phyloP scores from a whole-genome alignment of 2,113 vertebrate species.

The Myiozetetes cayanensis region DNA sequence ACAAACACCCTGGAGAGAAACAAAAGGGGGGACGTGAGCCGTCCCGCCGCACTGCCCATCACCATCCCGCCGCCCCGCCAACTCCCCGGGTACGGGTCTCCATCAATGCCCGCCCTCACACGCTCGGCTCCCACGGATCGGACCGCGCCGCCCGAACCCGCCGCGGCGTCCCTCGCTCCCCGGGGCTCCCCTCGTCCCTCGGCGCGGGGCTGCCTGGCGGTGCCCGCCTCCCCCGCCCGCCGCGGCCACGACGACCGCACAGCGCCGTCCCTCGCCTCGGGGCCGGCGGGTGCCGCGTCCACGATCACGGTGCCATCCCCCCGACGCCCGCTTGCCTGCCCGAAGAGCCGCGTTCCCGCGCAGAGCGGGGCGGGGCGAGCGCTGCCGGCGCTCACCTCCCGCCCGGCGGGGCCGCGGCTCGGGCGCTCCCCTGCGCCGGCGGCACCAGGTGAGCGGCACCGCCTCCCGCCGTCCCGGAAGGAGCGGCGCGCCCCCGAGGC shows the following conservation, averaged over 20 bases:
- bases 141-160: neutral
- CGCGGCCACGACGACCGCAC: neutral
- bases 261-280: neutral
- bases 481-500: neutral
- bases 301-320: neutral
- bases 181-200: neutral
- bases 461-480: constrained; percentile 33
- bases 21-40: constrained; percentile 19
- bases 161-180: neutral
- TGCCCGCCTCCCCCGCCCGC: neutral
- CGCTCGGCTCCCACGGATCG: neutral
- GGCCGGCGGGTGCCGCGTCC: no score
- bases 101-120: neutral
- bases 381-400: neutral
- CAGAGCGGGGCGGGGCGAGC: neutral
- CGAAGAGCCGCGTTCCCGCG: neutral
- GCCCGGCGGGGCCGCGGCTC: neutral
- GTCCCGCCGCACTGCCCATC: neutral
- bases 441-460: constrained; percentile 40
- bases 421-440: neutral
- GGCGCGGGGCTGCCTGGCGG: neutral
- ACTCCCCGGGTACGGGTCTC: neutral
- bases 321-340: neutral
- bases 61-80: neutral
- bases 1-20: constrained; percentile 16